Evolutionary conservation across 2,888 invertebrate genomes (phyloP), one percentile per base, ranked within the genome.

Genomic region (Parascotia fuliginaria): DNA sequence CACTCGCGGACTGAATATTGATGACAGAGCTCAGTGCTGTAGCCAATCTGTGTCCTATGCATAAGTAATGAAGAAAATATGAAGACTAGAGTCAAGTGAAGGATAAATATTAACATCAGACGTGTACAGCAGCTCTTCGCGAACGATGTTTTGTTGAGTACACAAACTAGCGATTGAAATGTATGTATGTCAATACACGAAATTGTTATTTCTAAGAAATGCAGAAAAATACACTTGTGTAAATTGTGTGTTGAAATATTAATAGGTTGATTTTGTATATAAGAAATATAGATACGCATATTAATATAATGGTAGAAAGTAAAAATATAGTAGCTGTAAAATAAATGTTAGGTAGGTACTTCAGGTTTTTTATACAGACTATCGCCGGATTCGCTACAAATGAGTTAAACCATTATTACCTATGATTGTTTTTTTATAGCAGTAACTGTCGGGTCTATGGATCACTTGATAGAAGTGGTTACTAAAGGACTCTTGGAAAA

Each of bases 41-140:
- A 81, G 80, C 85, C 89, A 90, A 90, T 91, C 89, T 90, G 79
- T 87, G 83, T 83, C 87, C 89, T 85, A 90, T 89, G 89, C 90
- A 89, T 89, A 89, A 89, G 83, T 91, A 89, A 89, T 89, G 82
- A 80, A 83, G 82, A 87, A 87, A 87, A 89, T 87, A 85, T 84
- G 82, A 76, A 78, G 75, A 73, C 80, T 80, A 81, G 81, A 84
- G 81, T 80, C 74, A 75, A 83, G 82, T 78, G 76, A 72, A 77
- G 77, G 77, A 83, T 85, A 87, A 87, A 86, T 86, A 86, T 87
- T 83, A 80, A 80, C 83, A 75, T 69, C 49, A 67, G 73, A 70
- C 67, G 65, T 69, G 68, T 58, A 72, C 65, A 64, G 63, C 59
- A 56, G 58, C 65, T 50, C 68, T 67, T 68, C 55, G n/a, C n/a